Conservation (phyloP, 2,888 invertebrate species). For the Gandaritis pyraliata region DNA sequence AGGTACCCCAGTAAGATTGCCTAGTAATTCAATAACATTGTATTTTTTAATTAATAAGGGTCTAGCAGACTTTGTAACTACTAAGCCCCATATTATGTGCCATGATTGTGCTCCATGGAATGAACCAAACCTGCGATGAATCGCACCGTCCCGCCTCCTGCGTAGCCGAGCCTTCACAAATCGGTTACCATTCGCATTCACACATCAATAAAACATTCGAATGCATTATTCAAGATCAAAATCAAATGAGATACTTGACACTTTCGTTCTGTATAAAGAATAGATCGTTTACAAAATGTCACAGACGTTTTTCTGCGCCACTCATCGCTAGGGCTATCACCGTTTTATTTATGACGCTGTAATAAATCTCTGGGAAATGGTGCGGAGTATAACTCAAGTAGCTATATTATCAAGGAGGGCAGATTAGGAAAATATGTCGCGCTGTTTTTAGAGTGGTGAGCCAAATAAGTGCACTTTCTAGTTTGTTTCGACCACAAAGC, state of each 20-base stretch:
- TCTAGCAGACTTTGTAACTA: too few species aligned
- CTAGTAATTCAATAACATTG: too few species aligned
- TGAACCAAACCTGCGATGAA: background rate
- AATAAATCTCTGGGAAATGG: constrained; percentile 11
- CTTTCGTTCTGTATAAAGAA: constrained; percentile 49
- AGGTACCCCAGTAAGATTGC: too few species aligned
- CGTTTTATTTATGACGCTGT: constrained; percentile 21
- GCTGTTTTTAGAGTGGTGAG: background rate
- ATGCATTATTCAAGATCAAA: constrained; percentile 59
- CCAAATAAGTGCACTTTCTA: background rate
- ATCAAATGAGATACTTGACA: constrained; percentile 54
- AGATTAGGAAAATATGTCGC: background rate
- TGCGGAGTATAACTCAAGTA: constrained; percentile 4
- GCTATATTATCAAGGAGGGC: background rate
- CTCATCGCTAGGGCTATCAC: constrained; percentile 47
- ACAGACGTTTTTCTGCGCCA: constrained; percentile 49
- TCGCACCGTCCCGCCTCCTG: background rate
- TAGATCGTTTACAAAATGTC: constrained; percentile 55
- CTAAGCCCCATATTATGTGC: too few species aligned
- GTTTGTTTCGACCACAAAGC: background rate
- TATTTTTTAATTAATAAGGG: too few species aligned
- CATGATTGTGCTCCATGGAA: background rate
- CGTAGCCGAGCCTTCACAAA: constrained; percentile 9
- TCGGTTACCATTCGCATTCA: constrained; percentile 27
- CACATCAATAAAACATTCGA: constrained; percentile 57